These are phyloP conservation scores for Gopherus evgoodei DNA, from an alignment of 2,113 vertebrate genomes.

Conservation along the genomic window DNA sequence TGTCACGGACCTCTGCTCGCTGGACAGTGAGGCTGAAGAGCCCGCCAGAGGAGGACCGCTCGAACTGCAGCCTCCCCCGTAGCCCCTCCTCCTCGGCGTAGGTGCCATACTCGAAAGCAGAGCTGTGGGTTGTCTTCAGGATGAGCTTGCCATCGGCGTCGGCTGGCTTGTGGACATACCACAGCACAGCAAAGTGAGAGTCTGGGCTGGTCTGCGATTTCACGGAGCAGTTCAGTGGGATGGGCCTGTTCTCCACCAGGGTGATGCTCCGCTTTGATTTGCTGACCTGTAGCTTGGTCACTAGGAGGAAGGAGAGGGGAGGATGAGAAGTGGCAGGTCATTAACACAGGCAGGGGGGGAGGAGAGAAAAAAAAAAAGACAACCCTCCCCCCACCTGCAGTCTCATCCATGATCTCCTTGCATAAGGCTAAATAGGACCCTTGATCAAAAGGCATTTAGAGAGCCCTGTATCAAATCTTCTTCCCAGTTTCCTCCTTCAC, in stretches of 20 bases:
- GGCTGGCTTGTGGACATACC: constrained; percentile 89
- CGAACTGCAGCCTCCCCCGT: constrained; percentile 89
- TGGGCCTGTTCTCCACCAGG: constrained; percentile 89
- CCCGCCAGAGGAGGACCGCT: constrained; percentile 85
- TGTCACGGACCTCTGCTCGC: constrained; percentile 90
- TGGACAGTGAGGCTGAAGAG: constrained; percentile 93
- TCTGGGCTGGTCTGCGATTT: constrained; percentile 90
- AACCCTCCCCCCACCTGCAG: background rate
- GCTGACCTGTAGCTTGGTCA: constrained; percentile 91
- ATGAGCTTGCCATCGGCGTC: constrained; percentile 90
- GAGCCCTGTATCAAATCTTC: background rate
- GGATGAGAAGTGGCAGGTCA: background rate
- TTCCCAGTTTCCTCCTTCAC: background rate
- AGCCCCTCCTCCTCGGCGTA: constrained; percentile 93
- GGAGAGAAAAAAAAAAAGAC: background rate
- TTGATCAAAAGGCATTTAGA: background rate
- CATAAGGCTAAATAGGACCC: background rate
- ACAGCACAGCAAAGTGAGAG: constrained; percentile 92
- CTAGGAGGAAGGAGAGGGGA: constrained; percentile 70
- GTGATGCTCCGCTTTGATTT: constrained; percentile 90
- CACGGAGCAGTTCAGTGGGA: constrained; percentile 91
- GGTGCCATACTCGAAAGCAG: constrained; percentile 90
- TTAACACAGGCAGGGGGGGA: background rate
- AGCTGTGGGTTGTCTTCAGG: constrained; percentile 90
- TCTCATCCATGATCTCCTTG: background rate